Conservation (phyloP, 2,888 invertebrate genomes). For the Drosophila cracens region DNA sequence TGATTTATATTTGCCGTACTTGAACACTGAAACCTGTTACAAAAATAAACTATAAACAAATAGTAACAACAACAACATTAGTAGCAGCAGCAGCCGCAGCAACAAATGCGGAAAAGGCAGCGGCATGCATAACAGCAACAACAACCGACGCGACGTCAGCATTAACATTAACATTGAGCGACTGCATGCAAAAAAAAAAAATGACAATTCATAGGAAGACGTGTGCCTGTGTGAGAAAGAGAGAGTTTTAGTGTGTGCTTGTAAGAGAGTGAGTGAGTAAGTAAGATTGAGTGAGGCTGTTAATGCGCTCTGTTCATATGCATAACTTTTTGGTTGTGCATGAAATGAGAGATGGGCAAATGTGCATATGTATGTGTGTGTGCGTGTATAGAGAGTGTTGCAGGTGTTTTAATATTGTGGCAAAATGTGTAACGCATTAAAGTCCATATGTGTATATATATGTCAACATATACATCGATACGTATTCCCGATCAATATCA, state of each 20-base stretch:
- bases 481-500: background rate
- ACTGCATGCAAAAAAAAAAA: conserved; percentile 9
- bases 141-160: conserved; percentile 49
- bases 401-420: conserved; percentile 4
- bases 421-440: background rate
- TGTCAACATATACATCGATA: background rate
- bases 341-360: conserved; percentile 1
- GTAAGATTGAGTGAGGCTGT: conserved; percentile 1
- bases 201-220: conserved; percentile 2
- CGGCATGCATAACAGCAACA: conserved; percentile 14
- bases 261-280: background rate
- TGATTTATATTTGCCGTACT: conserved; percentile 31
- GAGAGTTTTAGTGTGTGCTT: background rate
- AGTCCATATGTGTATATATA: background rate
- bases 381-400: background rate
- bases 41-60: conserved; percentile 61
- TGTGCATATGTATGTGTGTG: background rate
- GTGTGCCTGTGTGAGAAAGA: background rate
- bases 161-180: conserved; percentile 36
- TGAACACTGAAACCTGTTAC: conserved; percentile 60
- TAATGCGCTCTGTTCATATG: background rate
- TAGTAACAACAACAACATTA: conserved; percentile 22
- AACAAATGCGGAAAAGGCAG: conserved; percentile 49
- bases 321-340: conserved; percentile 2
- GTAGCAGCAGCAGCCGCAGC: conserved; percentile 18